Base-by-base conservation (phyloP, 2,888 invertebrate genomes). In the Scaptomyza polygonia region DNA sequence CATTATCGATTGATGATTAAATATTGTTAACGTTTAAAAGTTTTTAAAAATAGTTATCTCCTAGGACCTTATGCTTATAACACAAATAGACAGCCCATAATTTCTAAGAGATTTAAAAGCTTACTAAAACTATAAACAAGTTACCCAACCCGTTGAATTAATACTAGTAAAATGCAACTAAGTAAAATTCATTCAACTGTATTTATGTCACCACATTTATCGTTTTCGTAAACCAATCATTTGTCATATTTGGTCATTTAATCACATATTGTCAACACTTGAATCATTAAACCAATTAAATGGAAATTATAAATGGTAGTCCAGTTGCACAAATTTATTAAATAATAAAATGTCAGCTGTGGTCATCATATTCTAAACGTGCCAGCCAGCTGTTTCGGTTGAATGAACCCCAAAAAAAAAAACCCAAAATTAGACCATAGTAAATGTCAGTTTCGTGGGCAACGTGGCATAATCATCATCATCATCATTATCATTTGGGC, bases 271-370 rank as follows among this genome's bases (percentile, higher is more conserved):
- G 73, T 67, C 44, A 68, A 49, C 62, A 69, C 58, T 63, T 59
- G 49, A 54, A 67, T 58, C 78, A 73, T 65, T 74, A 77, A 77
- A 67, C 70, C 74, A 85, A 85, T 79, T 74, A 77, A 61, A 51
- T 74, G 62, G 49, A 65, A 79, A 64, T 79, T 59, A 62, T 67
- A 71, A 82, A 72, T 77, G 64, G 52, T 59, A 42, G 44, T 40
- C 18, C 30, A 34, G 52, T 49, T 44, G 29, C 32, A 47, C 77
- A 56, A 66, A 78, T 79, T 78, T 74, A 82, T 82, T 65, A 66
- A 70, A 79, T 66, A 75, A 72, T 82, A 68, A 74, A 74, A 62
- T 72, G 51, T 58, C 62, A 65, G 67, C 70, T 79, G 80, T 40
- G 74, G 80, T 49, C 2, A 29, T 51, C 47, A 12, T 34, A 49